Conservation (phyloP, 2,797 vertebrate genomes). For the Esox lucius region DNA sequence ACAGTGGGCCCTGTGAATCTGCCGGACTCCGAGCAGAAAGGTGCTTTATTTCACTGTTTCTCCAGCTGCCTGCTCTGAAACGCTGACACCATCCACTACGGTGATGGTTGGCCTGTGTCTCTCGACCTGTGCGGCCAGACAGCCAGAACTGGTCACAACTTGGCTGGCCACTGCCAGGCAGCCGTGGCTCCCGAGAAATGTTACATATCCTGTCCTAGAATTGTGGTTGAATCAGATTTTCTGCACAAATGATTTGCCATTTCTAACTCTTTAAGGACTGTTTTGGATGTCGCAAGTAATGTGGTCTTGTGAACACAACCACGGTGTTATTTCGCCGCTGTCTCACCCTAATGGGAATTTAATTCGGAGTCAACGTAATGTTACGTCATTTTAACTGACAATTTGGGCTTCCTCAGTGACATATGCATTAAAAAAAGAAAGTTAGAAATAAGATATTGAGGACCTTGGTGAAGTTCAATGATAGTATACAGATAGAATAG, state of each 20-base stretch:
- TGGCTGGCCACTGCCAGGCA: constrained; percentile 34
- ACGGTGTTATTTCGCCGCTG: neutral
- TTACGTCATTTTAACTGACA: neutral
- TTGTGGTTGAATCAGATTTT: constrained; percentile 54
- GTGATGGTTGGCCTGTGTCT: constrained; percentile 65
- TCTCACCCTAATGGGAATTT: neutral
- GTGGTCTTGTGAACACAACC: neutral
- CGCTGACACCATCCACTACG: constrained; percentile 70
- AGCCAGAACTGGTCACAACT: neutral
- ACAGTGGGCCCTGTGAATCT: constrained; percentile 59
- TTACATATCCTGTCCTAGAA: constrained; percentile 39
- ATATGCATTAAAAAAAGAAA: neutral
- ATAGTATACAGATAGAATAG: neutral
- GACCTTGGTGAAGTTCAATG: neutral
- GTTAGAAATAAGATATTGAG: neutral
- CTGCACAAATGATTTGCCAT: constrained; percentile 32
- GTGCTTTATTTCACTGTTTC: constrained; percentile 81
- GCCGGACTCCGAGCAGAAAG: constrained; percentile 60
- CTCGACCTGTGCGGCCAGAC: constrained; percentile 58
- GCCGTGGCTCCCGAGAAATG: constrained; percentile 49
- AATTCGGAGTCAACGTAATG: neutral
- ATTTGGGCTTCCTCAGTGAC: neutral
- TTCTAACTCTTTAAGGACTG: constrained; percentile 38
- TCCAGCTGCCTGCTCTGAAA: constrained; percentile 77
- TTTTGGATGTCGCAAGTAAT: neutral